These are phyloP conservation scores for Mormyrus iriodes DNA, from an alignment of 2,113 vertebrate genomes.

Conservation along the genomic window DNA sequence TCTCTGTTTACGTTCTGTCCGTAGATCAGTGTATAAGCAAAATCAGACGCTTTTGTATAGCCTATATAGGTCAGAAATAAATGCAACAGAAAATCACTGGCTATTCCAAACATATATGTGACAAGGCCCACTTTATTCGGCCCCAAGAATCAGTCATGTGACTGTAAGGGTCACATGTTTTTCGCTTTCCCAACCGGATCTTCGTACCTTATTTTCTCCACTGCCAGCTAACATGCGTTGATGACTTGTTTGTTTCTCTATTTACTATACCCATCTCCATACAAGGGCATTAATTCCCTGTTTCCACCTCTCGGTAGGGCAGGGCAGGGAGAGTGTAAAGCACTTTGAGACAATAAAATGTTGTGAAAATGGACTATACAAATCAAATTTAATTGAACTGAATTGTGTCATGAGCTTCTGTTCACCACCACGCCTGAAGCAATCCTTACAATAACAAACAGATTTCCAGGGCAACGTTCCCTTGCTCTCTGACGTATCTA, in stretches of 20 bases:
- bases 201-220: background rate
- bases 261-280: background rate
- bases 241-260: background rate
- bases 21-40: background rate
- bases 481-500: background rate
- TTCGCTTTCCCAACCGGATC: background rate
- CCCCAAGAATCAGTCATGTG: background rate
- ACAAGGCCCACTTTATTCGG: background rate
- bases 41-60: background rate
- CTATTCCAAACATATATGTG: background rate
- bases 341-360: background rate
- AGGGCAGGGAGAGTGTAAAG: background rate
- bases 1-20: background rate
- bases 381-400: background rate
- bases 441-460: background rate
- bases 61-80: background rate
- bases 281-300: background rate
- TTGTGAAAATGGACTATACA: background rate
- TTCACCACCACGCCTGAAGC: background rate
- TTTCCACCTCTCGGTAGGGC: background rate
- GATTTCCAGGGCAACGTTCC: background rate
- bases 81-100: background rate
- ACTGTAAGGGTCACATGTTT: background rate
- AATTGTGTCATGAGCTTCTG: background rate
- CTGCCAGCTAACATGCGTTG: background rate